Base-by-base conservation (phyloP, 2,113 vertebrate species). In the Chascanopsetta lugubris region DNA sequence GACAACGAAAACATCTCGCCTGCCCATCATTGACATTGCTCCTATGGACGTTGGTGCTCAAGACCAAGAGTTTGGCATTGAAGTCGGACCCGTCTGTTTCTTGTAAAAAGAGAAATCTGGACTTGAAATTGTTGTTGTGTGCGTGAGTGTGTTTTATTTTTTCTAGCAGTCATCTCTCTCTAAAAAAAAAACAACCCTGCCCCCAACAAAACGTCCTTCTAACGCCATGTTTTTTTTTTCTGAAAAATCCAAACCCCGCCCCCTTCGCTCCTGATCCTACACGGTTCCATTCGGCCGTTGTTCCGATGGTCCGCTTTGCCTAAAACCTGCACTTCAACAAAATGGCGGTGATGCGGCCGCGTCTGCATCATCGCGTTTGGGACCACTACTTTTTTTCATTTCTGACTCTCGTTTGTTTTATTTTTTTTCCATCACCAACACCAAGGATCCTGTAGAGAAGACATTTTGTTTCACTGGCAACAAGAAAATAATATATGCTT, bases 61-160 rank as follows among this genome's bases (percentile, higher is more conserved):
- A 84, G 94, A 98, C 90, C 97, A 99, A 94, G 97, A 99, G 95
- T 99, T 99, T 79, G 97, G 97, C 93, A 71, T 96, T 75, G 90
- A 96, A 91, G 66, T 99, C 88, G 92, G 96, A 94, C 94, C 96
- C 64, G 97, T 92, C 90, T 99, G 97, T 94, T 99, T 96, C 95
- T 96, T 98, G 97, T 99, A 97, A 97, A 96, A 96, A 95, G 82
- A 95, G 94, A 95, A 95, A 96, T 95, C 94, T 95, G 96, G 95
- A 97, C 96, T 97, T 95, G 91, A 95, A 95, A 94, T 94, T 94
- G 94, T 92, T 95, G 88, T 90, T 90, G 90, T 87, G 88, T 86
- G 87, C 75, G 89, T 85, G 86, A 85, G 85, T 88, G 90, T 90
- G 83, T 88, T 84, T 83, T 84, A 54, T 87, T 89, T 92, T 96